Conservation (phyloP, 2,888 invertebrate genomes). For the Pedicia rivosa region DNA sequence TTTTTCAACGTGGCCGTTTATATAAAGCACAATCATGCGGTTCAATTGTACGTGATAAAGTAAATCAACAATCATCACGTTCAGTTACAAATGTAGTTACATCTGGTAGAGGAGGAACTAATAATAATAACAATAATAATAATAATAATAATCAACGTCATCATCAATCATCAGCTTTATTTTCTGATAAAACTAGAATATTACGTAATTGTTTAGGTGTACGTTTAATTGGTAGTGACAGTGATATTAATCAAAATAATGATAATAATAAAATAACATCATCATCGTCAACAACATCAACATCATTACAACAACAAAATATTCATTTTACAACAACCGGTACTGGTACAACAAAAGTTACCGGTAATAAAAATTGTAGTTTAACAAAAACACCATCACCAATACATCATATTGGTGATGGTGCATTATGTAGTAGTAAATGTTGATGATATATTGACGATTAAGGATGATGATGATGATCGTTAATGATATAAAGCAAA, state of each 20-base stretch:
- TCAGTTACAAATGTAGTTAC: slow-evolving; percentile 1
- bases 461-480: no score
- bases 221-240: slow-evolving; percentile 13
- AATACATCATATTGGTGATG: slow-evolving; percentile 11
- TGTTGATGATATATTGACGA: slow-evolving; percentile 11
- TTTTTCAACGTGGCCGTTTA: slow-evolving; percentile 37
- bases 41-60: slow-evolving; percentile 37
- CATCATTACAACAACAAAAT: background rate
- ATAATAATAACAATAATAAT: background rate
- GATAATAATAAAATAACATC: slow-evolving; percentile 3
- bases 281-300: slow-evolving; percentile 6
- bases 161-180: slow-evolving; percentile 13
- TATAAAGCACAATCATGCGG: slow-evolving; percentile 49
- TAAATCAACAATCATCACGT: slow-evolving; percentile 13
- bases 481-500: no score
- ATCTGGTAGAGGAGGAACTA: background rate
- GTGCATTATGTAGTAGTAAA: slow-evolving; percentile 14
- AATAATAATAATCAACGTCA: slow-evolving; percentile 9
- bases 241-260: slow-evolving; percentile 15
- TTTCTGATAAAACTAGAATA: slow-evolving; percentile 13
- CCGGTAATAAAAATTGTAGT: slow-evolving; percentile 5
- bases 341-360: no score
- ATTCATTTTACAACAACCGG: background rate
- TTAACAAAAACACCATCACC: slow-evolving; percentile 8
- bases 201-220: slow-evolving; percentile 13